Evolutionary conservation across 30 jellyfish, hydroid and myxozoan species (phyloP), one percentile per base, ranked within the genome.

Genomic region (Aurelia coerulea): DNA sequence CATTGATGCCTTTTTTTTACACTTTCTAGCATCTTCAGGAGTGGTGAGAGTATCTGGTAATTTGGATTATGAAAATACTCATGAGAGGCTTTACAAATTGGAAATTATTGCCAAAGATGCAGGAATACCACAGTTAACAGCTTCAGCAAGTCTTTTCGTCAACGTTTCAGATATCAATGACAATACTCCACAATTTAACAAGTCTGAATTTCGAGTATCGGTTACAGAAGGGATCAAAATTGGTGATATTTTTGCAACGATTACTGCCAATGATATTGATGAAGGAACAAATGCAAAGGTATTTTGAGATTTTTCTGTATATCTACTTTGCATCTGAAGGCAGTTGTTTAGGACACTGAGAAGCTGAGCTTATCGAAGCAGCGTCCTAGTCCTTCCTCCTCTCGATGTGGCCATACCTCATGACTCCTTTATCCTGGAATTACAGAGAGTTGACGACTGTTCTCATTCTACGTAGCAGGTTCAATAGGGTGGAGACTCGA

Each of bases 111-210:
- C 91, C 59, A 64, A 32, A 29, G 99, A 95, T 62, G 31, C 64
- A 1, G 97, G 98, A 4, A 65, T 79, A 12, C 97, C 97, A 3
- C 31, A 78, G 2, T 58, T 95, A 39, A 19, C 87, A 10, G 64
- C 92, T 1, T 58, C 83, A 1, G 85, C 97, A 16, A 73, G 14
- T 56, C 95, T 95, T 16, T 60, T 39, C 62, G 76, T 95, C 58
- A 71, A 29, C 50, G 76, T 90, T 17, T 65, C 97, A 4, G 99
- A 95, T 76, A 94, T 85, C 54, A 95, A 95, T 68, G 99, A 95
- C 66, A 90, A 95, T 63, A 77, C 74, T n/a, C 99, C 99, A 15
- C 15, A n/a, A 14, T 95, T 95, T 83, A 62, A 80, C 62, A 80
- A 77, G 31, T 29, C 73, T 19, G 74, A 59, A 23, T 84, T 65